phyloP scores from a whole-genome alignment of 2,888 invertebrate species.

The Myopa testacea region DNA sequence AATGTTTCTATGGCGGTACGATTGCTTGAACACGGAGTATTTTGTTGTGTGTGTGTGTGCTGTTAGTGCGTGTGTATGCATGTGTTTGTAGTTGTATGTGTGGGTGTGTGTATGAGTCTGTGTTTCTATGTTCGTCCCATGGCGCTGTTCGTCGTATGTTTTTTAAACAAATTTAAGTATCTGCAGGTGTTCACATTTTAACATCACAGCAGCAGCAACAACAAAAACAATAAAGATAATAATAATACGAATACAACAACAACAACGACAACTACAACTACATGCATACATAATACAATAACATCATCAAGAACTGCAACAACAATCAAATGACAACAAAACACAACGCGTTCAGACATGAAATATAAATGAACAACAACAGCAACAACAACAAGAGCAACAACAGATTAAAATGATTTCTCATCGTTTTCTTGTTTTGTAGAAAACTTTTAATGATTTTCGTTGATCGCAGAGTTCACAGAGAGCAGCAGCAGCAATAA shows the following conservation, averaged over 20 bases:
- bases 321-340: neutral
- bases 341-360: neutral
- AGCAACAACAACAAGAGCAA: neutral
- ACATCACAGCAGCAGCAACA: slow-evolving; percentile 52
- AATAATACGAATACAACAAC: neutral
- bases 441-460: no score
- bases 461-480: no score
- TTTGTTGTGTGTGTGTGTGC: neutral
- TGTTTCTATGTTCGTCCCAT: slow-evolving; percentile 9
- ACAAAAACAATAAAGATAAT: neutral
- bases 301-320: no score
- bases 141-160: neutral
- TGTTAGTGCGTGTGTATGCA: neutral
- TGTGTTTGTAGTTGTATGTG: neutral
- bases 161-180: slow-evolving; percentile 68
- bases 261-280: neutral
- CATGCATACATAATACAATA: neutral
- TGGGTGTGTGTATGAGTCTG: slow-evolving; percentile 15
- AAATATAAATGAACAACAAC: neutral
- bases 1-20: no score
- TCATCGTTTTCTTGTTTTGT: neutral
- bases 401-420: neutral
- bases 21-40: no score
- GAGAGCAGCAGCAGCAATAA: no score
- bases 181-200: slow-evolving; percentile 67